phyloP scores from a whole-genome alignment of 1,140 invertebrate genomes.

The Drosophila pruinosa region DNA sequence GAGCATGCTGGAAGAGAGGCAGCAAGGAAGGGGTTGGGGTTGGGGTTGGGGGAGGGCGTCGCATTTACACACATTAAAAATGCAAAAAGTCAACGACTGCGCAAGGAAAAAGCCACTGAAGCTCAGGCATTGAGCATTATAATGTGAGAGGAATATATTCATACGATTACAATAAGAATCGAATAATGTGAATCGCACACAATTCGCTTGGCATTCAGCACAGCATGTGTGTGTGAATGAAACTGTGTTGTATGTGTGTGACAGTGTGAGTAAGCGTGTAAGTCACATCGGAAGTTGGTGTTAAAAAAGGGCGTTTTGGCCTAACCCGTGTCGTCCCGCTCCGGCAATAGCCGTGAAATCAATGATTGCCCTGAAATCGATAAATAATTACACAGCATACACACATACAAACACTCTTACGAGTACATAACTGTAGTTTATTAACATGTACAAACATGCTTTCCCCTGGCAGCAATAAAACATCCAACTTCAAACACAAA shows the following conservation, averaged over 20 bases:
- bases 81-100: conserved; percentile 78
- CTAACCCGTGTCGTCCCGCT: neutral
- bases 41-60: neutral
- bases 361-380: conserved; percentile 35
- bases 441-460: neutral
- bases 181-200: conserved; percentile 60
- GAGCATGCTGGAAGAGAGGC: neutral
- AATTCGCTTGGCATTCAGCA: conserved; percentile 35
- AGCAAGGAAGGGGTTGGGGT: neutral
- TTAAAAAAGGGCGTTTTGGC: conserved; percentile 28
- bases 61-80: conserved; percentile 73
- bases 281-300: conserved; percentile 30
- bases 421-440: neutral
- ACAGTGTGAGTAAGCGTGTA: neutral
- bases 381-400: conserved; percentile 20
- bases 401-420: neutral
- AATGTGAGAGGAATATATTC: conserved; percentile 74
- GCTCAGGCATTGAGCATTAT: conserved; percentile 67
- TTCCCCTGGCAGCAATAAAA: neutral
- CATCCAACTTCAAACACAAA: neutral
- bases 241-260: neutral
- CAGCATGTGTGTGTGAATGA: neutral
- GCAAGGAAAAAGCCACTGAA: conserved; percentile 73
- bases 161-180: conserved; percentile 80
- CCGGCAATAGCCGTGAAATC: conserved; percentile 17